Conservation (phyloP, 1,140 invertebrate genomes). For the Steinernema khuongi region DNA sequence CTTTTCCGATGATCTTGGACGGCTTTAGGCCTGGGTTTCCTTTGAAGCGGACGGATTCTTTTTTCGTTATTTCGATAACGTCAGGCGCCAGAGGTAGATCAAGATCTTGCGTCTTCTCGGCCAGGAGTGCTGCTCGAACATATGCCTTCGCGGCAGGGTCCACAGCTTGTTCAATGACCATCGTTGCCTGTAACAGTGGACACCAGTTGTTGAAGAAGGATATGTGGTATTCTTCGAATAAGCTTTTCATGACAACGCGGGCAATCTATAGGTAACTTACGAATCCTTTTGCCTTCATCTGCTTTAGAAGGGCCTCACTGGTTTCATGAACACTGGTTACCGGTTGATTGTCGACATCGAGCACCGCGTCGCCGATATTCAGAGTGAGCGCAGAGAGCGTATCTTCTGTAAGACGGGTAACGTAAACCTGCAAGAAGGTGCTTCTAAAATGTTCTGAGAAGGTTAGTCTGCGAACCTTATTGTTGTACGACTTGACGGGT, state of each 20-base stretch:
- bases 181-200: slow-evolving; percentile 19
- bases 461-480: neutral
- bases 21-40: neutral
- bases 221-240: neutral
- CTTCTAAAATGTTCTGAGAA: neutral
- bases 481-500: slow-evolving; percentile 18
- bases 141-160: slow-evolving; percentile 10
- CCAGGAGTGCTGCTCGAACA: slow-evolving; percentile 10
- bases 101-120: slow-evolving; percentile 1
- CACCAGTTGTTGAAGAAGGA: too few relatives aligned
- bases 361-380: slow-evolving; percentile 27
- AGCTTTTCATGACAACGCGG: neutral
- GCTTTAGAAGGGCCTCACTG: slow-evolving; percentile 21
- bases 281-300: slow-evolving; percentile 22
- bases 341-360: slow-evolving; percentile 25
- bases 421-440: slow-evolving; percentile 8
- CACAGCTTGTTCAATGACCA: slow-evolving; percentile 22
- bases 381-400: slow-evolving; percentile 24
- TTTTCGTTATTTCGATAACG: neutral
- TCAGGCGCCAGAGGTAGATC: neutral
- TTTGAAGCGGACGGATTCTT: neutral
- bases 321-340: slow-evolving; percentile 26
- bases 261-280: neutral
- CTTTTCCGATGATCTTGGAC: neutral
- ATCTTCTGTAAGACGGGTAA: slow-evolving; percentile 18